These are phyloP conservation scores for Amphipyra berbera DNA, from an alignment of 2,888 invertebrate species.

Conservation along the genomic window DNA sequence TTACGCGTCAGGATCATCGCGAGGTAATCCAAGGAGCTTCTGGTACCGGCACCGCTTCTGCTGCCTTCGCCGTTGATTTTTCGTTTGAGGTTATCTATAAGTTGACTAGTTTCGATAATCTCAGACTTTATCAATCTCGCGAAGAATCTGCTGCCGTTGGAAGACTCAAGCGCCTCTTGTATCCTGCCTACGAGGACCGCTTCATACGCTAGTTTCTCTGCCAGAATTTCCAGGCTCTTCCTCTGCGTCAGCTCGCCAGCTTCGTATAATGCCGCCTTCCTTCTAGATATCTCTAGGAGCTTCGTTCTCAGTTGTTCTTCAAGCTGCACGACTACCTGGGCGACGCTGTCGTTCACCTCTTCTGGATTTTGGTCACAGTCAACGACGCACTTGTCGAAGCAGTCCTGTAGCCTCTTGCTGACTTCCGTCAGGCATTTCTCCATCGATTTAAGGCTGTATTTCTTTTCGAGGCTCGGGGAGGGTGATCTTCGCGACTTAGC, in stretches of 20 bases:
- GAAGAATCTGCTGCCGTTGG: conserved; percentile 89
- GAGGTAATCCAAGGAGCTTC: conserved; percentile 91
- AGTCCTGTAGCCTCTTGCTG: conserved; percentile 90
- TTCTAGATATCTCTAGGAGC: conserved; percentile 92
- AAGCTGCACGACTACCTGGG: conserved; percentile 90
- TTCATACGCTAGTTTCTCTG: conserved; percentile 95
- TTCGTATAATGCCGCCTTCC: conserved; percentile 91
- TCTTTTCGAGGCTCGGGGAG: conserved; percentile 91
- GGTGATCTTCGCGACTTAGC: conserved; percentile 91
- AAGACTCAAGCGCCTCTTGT: conserved; percentile 91
- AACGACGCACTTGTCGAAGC: conserved; percentile 90
- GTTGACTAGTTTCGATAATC: conserved; percentile 93
- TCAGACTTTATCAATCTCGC: conserved; percentile 92
- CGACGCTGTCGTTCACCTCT: conserved; percentile 87
- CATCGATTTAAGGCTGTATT: conserved; percentile 91
- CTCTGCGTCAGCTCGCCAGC: conserved; percentile 92
- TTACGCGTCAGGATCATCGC: conserved; percentile 94
- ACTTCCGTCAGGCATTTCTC: conserved; percentile 92
- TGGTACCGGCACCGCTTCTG: conserved; percentile 77
- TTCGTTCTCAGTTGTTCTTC: conserved; percentile 93
- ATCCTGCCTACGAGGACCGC: conserved; percentile 92
- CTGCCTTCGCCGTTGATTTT: conserved; percentile 90
- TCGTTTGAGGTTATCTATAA: conserved; percentile 92
- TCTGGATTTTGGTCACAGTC: conserved; percentile 80
- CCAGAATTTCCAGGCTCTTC: conserved; percentile 92